Evolutionary conservation across 2,113 vertebrate genomes (phyloP).

Genomic region (Bufo gargarizans): DNA sequence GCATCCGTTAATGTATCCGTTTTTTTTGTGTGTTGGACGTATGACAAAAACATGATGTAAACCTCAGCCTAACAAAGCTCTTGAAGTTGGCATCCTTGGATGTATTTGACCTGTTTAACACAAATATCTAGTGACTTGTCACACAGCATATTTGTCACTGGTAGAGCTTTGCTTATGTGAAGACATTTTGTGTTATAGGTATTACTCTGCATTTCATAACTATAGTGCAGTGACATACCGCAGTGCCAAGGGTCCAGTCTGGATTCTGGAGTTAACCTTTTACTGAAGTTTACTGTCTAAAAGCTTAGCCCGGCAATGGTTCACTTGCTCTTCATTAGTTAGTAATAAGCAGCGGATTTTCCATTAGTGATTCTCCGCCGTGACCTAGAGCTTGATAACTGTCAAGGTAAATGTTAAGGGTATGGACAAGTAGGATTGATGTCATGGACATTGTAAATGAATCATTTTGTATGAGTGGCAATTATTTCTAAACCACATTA

Average conservation of each 20-base stretch:
- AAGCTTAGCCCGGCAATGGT: slow-evolving; percentile 59
- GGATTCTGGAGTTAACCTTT: background rate
- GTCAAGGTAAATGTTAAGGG: slow-evolving; percentile 64
- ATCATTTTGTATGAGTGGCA: slow-evolving; percentile 55
- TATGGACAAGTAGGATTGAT: slow-evolving; percentile 60
- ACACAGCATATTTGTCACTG: background rate
- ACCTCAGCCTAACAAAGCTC: background rate
- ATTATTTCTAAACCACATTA: slow-evolving; percentile 60
- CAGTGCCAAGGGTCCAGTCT: background rate
- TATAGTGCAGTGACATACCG: background rate
- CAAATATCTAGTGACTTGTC: background rate
- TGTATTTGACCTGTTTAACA: background rate
- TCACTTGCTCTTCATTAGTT: slow-evolving; percentile 62
- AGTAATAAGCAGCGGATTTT: slow-evolving; percentile 62
- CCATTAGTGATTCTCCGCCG: slow-evolving; percentile 61
- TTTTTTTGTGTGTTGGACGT: too few relatives aligned
- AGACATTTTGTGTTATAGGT: background rate
- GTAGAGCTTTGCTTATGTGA: background rate
- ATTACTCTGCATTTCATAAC: background rate
- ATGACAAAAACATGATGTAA: too few relatives aligned
- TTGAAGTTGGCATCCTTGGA: background rate
- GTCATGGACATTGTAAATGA: slow-evolving; percentile 49
- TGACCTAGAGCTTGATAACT: slow-evolving; percentile 54
- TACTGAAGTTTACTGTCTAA: slow-evolving; percentile 17
- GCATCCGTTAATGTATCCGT: too few relatives aligned